Evolutionary conservation across 2,797 vertebrate species (phyloP).

Genomic region (Semaprochilodus insignis): DNA sequence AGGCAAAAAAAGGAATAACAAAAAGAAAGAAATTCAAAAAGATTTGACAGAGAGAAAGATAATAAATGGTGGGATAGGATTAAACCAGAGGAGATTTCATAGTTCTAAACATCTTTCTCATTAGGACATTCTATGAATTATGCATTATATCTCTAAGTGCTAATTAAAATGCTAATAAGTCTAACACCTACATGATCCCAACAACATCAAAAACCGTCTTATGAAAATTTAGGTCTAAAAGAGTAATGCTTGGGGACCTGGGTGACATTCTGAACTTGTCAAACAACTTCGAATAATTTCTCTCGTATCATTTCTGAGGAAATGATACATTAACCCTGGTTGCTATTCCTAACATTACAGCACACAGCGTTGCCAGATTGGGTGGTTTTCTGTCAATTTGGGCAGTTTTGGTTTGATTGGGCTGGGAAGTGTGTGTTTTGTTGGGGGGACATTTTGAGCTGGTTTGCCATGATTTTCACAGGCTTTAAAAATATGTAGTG

Average conservation of each 20-base stretch:
- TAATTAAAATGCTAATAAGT: conserved; percentile 38
- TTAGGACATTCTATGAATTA: conserved; percentile 22
- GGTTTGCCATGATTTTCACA: no score
- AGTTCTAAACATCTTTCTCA: conserved; percentile 22
- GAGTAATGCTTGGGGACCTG: not conserved
- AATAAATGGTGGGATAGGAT: not conserved
- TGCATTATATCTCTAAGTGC: conserved; percentile 20
- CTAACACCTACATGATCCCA: conserved; percentile 21
- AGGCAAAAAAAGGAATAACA: not conserved
- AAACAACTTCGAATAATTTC: not conserved
- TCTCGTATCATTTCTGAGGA: not conserved
- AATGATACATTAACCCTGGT: not conserved
- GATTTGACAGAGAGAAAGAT: not conserved
- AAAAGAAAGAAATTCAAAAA: not conserved
- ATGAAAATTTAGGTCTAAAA: conserved; percentile 5
- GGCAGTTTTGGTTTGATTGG: no score
- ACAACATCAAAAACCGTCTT: conserved; percentile 34
- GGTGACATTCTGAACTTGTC: not conserved
- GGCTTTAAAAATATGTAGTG: no score
- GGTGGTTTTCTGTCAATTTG: no score
- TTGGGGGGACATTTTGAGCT: no score
- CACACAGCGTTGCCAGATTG: no score
- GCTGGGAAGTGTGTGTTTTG: no score
- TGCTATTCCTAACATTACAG: not conserved
- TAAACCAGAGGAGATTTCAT: conserved; percentile 12